Percentiles rank a stretch among this genome's conserved stretches.
Evolutionary conservation across 2,113 vertebrate genomes (phyloP).

Genomic region (Lethenteron camtschaticum): DNA sequence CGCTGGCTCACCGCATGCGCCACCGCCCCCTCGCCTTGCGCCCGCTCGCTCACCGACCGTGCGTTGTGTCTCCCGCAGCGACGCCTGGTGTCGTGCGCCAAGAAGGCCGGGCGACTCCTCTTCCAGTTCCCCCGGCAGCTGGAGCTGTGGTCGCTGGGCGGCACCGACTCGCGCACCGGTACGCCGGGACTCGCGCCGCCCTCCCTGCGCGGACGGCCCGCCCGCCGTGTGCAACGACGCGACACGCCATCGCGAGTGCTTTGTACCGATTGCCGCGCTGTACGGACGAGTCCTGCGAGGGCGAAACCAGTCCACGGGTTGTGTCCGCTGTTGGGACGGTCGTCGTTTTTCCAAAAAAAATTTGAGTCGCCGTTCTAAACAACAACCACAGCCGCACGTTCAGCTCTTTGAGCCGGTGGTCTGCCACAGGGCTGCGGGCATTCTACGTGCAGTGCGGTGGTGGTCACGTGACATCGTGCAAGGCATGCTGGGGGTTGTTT

Average conservation of each 20-base stretch:
- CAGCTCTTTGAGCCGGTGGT: too few relatives aligned
- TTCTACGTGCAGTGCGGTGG: too few relatives aligned
- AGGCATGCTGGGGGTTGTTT: too few relatives aligned
- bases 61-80: constrained; percentile 22
- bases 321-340: background rate
- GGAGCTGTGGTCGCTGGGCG: constrained; percentile 73
- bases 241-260: background rate
- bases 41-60: background rate
- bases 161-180: constrained; percentile 24
- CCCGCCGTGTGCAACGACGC: background rate
- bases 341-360: background rate
- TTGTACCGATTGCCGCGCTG: background rate
- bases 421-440: too few relatives aligned
- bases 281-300: background rate
- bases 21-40: background rate
- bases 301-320: background rate
- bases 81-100: constrained; percentile 53
- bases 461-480: too few relatives aligned
- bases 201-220: too few relatives aligned
- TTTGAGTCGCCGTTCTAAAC: too few relatives aligned
- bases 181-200: too few relatives aligned
- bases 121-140: constrained; percentile 69
- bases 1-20: too few relatives aligned
- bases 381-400: too few relatives aligned
- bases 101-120: constrained; percentile 48